Base-by-base conservation (phyloP, 2,797 vertebrate species). In the Remorina albescens region DNA sequence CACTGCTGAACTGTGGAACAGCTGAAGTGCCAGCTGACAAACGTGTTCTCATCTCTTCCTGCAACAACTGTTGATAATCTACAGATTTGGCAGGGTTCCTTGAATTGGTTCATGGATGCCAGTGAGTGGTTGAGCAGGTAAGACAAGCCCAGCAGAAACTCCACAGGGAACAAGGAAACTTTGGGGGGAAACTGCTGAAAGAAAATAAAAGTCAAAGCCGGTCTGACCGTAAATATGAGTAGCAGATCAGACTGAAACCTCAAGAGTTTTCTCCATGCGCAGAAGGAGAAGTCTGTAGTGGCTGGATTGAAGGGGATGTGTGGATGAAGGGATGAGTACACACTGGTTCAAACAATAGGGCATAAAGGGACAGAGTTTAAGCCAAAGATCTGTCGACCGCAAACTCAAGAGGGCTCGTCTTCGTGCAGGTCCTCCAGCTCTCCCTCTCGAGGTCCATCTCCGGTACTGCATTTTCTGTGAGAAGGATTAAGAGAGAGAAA, bases 391-490 rank as follows among this genome's bases (percentile, higher is more conserved):
- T 39, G 8, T 1, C 21, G 58, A 32, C 0, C 1, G 42, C 42
- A 62, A 92, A 41, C 84, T 95, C 96, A 98, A 67, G 95, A 93
- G 9, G 95, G 91, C 85, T 99, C 97, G 0, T 98, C 97, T 81
- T 99, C 98, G 42, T 94, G 93, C 76, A 98, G 94, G 4, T 98
- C 96, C 2, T 98, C 96, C 76, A 99, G 95, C 82, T 98, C 97
- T 0, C 91, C 92, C 71, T 97, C 97, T 88, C 96, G 93, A 59
- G 93, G 85, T 8, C 91, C 95, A 57, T 99, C 97, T 5, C 95
- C 95, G 50, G 94, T 96, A 59, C 95, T 96, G 84, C 96, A 90
- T 87, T 98, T 97, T 94, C 97, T 98, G 82, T 39, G 58, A 80
- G 39, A 64, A n/a, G 10, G 32, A 36, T 34, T 2, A 3, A 15